Evolutionary conservation across 2,888 invertebrate genomes (phyloP).

Genomic region (Archaeoteleia sp.): DNA sequence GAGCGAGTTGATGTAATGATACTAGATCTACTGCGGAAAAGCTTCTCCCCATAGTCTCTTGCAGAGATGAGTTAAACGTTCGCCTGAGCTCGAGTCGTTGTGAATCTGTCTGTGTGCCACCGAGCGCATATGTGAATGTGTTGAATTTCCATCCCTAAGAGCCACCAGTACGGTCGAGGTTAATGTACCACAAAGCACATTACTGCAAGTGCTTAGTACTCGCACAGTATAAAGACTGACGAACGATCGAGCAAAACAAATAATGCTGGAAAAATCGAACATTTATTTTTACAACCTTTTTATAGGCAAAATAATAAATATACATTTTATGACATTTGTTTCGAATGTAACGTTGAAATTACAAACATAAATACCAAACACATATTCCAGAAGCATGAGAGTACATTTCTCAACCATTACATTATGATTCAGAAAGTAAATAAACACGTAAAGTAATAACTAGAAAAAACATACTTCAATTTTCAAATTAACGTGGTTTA

Average conservation of each 20-base stretch:
- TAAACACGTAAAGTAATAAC: no score
- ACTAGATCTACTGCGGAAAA: constrained; percentile 30
- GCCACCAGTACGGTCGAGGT: constrained; percentile 58
- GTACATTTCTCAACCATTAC: no score
- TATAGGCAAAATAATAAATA: no score
- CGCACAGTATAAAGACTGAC: constrained; percentile 53
- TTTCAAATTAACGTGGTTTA: no score
- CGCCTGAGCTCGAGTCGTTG: constrained; percentile 29
- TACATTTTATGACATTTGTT: no score
- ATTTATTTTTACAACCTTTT: no score
- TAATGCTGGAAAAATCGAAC: constrained; percentile 1
- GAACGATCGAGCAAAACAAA: constrained; percentile 50
- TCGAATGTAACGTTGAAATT: no score
- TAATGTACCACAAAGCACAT: constrained; percentile 71
- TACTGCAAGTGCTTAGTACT: constrained; percentile 65
- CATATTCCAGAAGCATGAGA: no score
- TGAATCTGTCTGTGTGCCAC: constrained; percentile 22
- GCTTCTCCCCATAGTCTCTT: constrained; percentile 40
- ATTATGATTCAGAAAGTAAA: no score
- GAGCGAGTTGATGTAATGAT: constrained; percentile 27
- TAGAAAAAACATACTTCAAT: no score
- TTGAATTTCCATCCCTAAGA: constrained; percentile 42
- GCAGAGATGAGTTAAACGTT: constrained; percentile 47
- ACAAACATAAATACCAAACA: no score
- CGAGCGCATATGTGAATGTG: constrained; percentile 36